Evolutionary conservation across 2,797 vertebrate species (phyloP).

Genomic region (Esox lucius): DNA sequence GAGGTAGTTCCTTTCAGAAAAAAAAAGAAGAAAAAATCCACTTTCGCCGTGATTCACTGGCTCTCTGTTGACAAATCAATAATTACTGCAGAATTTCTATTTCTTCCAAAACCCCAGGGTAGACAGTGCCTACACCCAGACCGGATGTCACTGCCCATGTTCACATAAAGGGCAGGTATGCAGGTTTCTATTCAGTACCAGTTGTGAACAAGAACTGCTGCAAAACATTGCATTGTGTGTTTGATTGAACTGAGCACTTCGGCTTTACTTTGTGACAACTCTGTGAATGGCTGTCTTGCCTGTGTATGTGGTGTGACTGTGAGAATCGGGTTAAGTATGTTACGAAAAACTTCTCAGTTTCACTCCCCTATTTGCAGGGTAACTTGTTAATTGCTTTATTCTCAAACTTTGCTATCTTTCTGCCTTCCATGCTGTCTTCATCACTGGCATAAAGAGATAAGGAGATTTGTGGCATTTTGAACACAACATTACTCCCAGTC

Average conservation of each 20-base stretch:
- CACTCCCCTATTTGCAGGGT: not conserved
- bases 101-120: no score
- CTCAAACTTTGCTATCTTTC: not conserved
- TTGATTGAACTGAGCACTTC: not conserved
- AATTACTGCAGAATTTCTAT: no score
- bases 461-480: slow-evolving; percentile 34
- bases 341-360: not conserved
- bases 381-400: not conserved
- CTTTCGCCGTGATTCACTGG: no score
- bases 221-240: not conserved
- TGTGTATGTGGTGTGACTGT: slow-evolving; percentile 3
- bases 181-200: no score
- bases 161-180: no score
- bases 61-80: no score
- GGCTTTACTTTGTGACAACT: no score
- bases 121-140: no score
- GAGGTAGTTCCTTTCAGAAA: slow-evolving; percentile 40
- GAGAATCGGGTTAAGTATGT: not conserved
- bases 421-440: not conserved
- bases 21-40: no score
- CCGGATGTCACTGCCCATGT: no score
- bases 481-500: slow-evolving; percentile 9
- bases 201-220: no score
- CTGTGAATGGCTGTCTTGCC: not conserved
- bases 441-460: slow-evolving; percentile 13